Percentiles rank a stretch among this genome's conserved stretches.
These are phyloP conservation scores for Nixonia krombeini DNA, from an alignment of 1,140 invertebrate genomes.

Conservation along the genomic window DNA sequence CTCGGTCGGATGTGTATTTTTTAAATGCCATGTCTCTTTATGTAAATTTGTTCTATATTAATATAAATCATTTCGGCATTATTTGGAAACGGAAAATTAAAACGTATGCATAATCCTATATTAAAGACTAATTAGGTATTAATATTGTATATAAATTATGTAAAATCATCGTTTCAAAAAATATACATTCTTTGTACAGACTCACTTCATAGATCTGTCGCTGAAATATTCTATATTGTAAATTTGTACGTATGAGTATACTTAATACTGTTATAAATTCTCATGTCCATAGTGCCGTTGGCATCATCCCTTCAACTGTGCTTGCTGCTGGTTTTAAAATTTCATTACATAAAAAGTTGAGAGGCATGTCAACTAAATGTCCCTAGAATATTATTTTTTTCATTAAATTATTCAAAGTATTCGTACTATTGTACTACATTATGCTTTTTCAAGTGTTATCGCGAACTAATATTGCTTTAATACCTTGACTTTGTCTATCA, in stretches of 20 bases:
- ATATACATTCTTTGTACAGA: conserved; percentile 8
- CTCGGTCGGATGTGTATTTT: no score
- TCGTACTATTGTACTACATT: neutral
- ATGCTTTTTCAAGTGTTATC: no score
- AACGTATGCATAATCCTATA: no score
- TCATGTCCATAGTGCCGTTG: conserved; percentile 84
- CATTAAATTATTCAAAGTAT: conserved; percentile 13
- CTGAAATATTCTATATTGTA: no score
- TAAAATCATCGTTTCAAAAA: neutral
- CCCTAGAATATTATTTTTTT: conserved; percentile 74
- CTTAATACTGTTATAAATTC: conserved; percentile 33
- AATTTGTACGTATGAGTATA: no score
- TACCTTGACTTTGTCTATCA: conserved; percentile 81
- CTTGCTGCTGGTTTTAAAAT: conserved; percentile 82
- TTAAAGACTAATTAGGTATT: no score
- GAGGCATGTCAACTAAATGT: conserved; percentile 87
- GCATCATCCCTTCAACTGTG: conserved; percentile 88
- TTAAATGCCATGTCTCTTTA: no score
- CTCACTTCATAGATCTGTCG: no score
- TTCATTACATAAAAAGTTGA: conserved; percentile 89
- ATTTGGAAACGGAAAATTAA: no score
- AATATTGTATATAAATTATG: no score
- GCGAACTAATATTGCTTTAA: neutral
- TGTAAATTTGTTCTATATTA: no score
- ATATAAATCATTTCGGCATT: no score